Percentiles rank a stretch among this genome's conserved stretches.
Evolutionary conservation across 2,113 vertebrate genomes (phyloP).

Genomic region (human): GRCh38 chr13:66206501-66207000

Average conservation of each 20-base stretch:
- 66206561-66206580: conserved; percentile 17
- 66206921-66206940: background rate
- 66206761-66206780: background rate
- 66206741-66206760: background rate
- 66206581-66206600: background rate
- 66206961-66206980: background rate
- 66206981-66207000: background rate
- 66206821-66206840: background rate
- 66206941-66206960: background rate
- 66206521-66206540: background rate
- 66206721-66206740: background rate
- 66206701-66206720: background rate
- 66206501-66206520: background rate
- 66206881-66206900: background rate
- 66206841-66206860: background rate
- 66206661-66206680: too few species aligned
- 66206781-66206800: background rate
- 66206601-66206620: background rate
- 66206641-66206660: background rate
- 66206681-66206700: too few species aligned
- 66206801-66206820: background rate
- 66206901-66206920: background rate
- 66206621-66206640: background rate
- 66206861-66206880: background rate
- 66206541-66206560: background rate